phyloP scores from a whole-genome alignment of 2,888 invertebrate genomes.

The Halictus quadricinctus region DNA sequence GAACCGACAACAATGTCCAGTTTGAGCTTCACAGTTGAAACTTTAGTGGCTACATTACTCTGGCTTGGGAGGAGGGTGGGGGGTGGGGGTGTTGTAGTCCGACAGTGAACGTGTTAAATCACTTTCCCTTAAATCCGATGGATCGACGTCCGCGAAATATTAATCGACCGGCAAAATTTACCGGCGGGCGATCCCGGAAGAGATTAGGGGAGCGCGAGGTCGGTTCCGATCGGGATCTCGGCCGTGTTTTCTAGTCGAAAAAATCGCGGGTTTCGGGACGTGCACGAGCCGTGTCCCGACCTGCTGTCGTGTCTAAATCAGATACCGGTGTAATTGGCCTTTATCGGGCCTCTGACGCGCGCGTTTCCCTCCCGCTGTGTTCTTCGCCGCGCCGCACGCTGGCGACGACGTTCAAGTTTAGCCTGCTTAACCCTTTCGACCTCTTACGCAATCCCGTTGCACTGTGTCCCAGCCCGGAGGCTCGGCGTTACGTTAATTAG shows the following conservation, averaged over 20 bases:
- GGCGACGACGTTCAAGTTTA: slow-evolving; percentile 52
- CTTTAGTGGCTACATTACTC: background rate
- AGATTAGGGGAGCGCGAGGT: slow-evolving; percentile 13
- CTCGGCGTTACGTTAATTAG: slow-evolving; percentile 75
- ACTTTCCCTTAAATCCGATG: slow-evolving; percentile 21
- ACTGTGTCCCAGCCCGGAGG: slow-evolving; percentile 31
- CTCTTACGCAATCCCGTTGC: slow-evolving; percentile 49
- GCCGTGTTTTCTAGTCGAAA: slow-evolving; percentile 46
- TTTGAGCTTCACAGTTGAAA: no score
- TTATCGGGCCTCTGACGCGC: slow-evolving; percentile 56
- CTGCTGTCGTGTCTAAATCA: slow-evolving; percentile 58
- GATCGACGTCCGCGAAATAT: slow-evolving; percentile 25
- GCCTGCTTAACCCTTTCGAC: slow-evolving; percentile 59
- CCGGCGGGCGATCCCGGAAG: slow-evolving; percentile 29
- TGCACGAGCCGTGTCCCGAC: slow-evolving; percentile 15
- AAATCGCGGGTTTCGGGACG: slow-evolving; percentile 48
- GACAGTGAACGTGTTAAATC: background rate
- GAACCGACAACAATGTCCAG: no score
- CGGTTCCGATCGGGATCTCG: slow-evolving; percentile 32
- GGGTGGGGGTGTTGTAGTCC: no score
- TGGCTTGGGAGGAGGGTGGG: background rate
- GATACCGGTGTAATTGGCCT: slow-evolving; percentile 64
- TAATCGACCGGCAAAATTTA: slow-evolving; percentile 38
- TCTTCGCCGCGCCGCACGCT: slow-evolving; percentile 22
- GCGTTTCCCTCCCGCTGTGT: slow-evolving; percentile 35